These are phyloP conservation scores for Drosophila murphyi DNA, from an alignment of 1,140 invertebrate species.

Conservation along the genomic window DNA sequence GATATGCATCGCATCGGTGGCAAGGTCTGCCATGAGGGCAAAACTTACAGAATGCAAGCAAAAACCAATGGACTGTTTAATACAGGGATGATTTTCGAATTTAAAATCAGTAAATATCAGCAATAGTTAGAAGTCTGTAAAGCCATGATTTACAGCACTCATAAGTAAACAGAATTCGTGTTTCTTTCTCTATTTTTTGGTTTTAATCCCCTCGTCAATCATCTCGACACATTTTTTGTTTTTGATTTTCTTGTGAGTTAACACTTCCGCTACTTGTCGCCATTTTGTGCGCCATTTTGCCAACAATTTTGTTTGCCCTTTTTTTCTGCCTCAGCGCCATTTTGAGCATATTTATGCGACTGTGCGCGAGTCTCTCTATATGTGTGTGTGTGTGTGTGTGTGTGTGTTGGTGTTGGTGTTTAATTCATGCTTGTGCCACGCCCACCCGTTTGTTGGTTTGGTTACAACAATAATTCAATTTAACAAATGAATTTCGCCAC, in stretches of 20 bases:
- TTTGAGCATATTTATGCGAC: conserved; percentile 14
- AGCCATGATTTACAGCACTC: not conserved
- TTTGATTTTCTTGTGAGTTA: conserved; percentile 6
- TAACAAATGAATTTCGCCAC: conserved; percentile 35
- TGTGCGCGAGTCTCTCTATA: not conserved
- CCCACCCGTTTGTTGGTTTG: conserved; percentile 31
- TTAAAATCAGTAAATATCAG: not conserved
- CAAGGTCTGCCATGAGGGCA: no score
- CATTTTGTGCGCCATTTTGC: conserved; percentile 60
- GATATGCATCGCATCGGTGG: no score
- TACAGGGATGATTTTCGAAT: not conserved
- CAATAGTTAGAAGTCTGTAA: not conserved
- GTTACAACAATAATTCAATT: conserved; percentile 46
- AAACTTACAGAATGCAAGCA: no score
- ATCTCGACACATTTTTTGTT: conserved; percentile 19
- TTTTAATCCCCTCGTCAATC: conserved; percentile 27
- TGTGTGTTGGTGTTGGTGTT: conserved; percentile 12
- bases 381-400: not conserved
- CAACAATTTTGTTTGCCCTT: conserved; percentile 27
- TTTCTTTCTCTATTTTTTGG: not conserved
- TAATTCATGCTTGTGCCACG: conserved; percentile 6
- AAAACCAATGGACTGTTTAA: no score
- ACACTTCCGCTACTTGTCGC: conserved; percentile 45
- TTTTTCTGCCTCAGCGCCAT: not conserved
- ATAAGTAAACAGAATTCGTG: not conserved